These are phyloP conservation scores for Scomber colias DNA, from an alignment of 2,113 vertebrate genomes.

Conservation along the genomic window DNA sequence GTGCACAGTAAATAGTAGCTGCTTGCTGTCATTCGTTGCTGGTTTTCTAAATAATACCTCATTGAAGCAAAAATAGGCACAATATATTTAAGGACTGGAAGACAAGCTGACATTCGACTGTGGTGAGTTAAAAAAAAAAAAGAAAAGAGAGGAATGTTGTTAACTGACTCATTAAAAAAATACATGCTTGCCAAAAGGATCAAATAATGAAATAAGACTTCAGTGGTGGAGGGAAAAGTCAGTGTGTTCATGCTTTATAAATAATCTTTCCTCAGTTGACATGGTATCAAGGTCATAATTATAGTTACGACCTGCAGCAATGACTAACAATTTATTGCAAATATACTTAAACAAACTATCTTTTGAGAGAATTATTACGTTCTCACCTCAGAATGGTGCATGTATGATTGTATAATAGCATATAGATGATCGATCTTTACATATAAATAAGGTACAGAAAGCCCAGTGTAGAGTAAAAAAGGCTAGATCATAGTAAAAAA, in stretches of 20 bases:
- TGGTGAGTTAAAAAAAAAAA: slow-evolving; percentile 25
- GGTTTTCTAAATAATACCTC: slow-evolving; percentile 41
- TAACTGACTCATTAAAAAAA: slow-evolving; percentile 5
- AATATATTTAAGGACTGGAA: slow-evolving; percentile 20
- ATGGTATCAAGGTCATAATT: neutral
- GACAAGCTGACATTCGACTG: slow-evolving; percentile 48
- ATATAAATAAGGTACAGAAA: slow-evolving; percentile 24
- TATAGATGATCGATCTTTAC: slow-evolving; percentile 5
- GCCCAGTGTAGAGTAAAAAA: slow-evolving; percentile 26
- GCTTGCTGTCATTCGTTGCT: slow-evolving; percentile 47
- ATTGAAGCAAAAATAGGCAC: slow-evolving; percentile 45
- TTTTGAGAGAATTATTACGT: neutral
- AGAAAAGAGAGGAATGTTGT: slow-evolving; percentile 4
- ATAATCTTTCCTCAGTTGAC: neutral
- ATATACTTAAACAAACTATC: neutral
- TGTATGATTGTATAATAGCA: slow-evolving; percentile 1
- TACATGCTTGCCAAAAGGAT: neutral
- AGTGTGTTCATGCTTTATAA: neutral
- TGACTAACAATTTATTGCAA: slow-evolving; percentile 14
- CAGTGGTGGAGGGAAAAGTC: neutral
- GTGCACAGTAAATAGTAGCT: slow-evolving; percentile 25
- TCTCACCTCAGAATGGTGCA: slow-evolving; percentile 5
- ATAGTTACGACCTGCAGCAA: neutral
- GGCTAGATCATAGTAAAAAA: neutral
- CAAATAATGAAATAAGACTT: slow-evolving; percentile 32